Evolutionary conservation across 2,888 invertebrate species (phyloP).

Genomic region (Spilosoma lubricipeda): DNA sequence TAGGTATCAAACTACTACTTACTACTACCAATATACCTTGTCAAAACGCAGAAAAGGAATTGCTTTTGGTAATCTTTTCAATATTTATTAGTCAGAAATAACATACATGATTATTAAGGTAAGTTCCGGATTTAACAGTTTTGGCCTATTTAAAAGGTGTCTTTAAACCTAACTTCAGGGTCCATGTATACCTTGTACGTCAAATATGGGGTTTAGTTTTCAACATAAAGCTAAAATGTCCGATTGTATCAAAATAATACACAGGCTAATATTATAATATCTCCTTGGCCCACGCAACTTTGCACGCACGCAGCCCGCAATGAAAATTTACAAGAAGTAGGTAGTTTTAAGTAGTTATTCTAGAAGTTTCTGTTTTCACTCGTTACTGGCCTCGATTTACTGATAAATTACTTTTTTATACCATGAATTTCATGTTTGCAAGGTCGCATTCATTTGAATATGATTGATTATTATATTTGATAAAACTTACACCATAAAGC

Average conservation of each 20-base stretch:
- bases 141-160: no score
- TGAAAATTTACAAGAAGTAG: slow-evolving; percentile 28
- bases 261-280: not conserved
- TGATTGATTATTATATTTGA: not conserved
- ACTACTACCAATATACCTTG: not conserved
- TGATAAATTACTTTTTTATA: not conserved
- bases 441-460: not conserved
- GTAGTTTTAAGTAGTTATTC: slow-evolving; percentile 30
- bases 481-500: not conserved
- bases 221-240: not conserved
- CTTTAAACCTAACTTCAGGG: no score
- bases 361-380: slow-evolving; percentile 6
- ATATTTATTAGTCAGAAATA: no score
- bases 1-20: not conserved
- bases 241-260: not conserved
- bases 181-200: no score
- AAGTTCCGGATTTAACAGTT: not conserved
- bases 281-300: slow-evolving; percentile 18
- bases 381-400: not conserved
- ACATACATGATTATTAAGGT: not conserved
- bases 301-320: slow-evolving; percentile 11
- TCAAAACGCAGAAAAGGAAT: not conserved
- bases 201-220: not conserved
- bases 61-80: not conserved
- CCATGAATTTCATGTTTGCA: slow-evolving; percentile 6